A percentile compares a stretch with the other conserved stretches of the same genome.
These are phyloP conservation scores for Mesocricetus auratus DNA, from an alignment of 2,113 vertebrate species.

Conservation along the genomic window DNA sequence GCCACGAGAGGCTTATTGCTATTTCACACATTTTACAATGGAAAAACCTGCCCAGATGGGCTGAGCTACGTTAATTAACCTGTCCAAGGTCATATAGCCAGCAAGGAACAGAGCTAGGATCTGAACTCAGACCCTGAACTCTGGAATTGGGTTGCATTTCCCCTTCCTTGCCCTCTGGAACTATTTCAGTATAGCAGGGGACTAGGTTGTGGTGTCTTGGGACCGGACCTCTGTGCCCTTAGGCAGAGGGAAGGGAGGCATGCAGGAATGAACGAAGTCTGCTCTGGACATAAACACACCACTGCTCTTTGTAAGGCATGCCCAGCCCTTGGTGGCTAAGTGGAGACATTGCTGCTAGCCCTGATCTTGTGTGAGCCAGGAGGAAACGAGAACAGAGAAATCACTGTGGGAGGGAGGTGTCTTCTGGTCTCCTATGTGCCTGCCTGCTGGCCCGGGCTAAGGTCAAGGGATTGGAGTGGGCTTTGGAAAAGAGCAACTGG, in stretches of 20 bases:
- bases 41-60: not conserved
- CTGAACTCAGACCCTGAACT: not conserved
- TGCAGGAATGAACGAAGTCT: not conserved
- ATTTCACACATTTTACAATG: not conserved
- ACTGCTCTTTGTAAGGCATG: not conserved
- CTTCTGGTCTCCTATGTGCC: not conserved
- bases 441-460: not conserved
- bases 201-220: no score
- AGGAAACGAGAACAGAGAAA: not conserved
- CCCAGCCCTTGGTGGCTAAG: not conserved
- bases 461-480: not conserved
- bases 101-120: not conserved
- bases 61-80: not conserved
- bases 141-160: not conserved
- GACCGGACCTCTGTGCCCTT: not conserved
- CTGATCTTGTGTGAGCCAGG: not conserved
- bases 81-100: not conserved
- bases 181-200: not conserved
- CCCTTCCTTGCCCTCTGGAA: not conserved
- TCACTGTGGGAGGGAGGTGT: no score
- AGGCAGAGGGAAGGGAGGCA: not conserved
- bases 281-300: not conserved
- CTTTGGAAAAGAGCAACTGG: not conserved
- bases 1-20: not conserved
- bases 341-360: not conserved